A percentile compares a stretch with the other conserved stretches of the same genome.
Evolutionary conservation across 1,140 invertebrate species (phyloP).

Genomic region (Acromyrmex heyeri): DNA sequence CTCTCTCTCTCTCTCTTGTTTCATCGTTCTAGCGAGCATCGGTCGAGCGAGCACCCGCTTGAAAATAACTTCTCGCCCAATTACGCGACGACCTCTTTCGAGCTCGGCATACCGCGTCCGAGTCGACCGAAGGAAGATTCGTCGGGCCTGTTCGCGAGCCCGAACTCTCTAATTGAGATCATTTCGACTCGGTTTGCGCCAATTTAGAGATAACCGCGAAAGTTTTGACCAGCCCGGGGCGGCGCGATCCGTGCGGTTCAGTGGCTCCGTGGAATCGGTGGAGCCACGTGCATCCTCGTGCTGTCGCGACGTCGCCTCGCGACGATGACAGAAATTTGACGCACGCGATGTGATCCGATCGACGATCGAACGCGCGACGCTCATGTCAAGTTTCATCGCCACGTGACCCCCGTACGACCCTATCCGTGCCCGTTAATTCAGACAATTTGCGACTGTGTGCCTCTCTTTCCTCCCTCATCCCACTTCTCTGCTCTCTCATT

Average conservation of each 20-base stretch:
- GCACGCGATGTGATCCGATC: not conserved
- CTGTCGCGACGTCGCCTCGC: not conserved
- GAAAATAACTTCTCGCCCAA: slow-evolving; percentile 59
- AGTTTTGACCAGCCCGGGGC: slow-evolving; percentile 75
- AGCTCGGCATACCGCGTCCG: slow-evolving; percentile 22
- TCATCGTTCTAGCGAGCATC: slow-evolving; percentile 17
- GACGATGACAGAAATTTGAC: not conserved
- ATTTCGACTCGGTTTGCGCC: slow-evolving; percentile 78
- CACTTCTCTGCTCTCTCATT: slow-evolving; percentile 60
- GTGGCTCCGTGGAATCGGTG: not conserved
- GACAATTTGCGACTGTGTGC: slow-evolving; percentile 81
- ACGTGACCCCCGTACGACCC: slow-evolving; percentile 77
- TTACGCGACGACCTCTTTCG: slow-evolving; percentile 59
- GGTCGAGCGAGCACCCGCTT: slow-evolving; percentile 46
- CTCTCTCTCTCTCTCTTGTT: not conserved
- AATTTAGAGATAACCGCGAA: slow-evolving; percentile 76
- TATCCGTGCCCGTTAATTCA: slow-evolving; percentile 82
- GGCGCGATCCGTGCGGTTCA: slow-evolving; percentile 5
- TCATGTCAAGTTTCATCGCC: slow-evolving; percentile 78
- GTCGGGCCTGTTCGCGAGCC: slow-evolving; percentile 37
- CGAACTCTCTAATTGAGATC: slow-evolving; percentile 80
- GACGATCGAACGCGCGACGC: not conserved
- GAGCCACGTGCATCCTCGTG: not conserved
- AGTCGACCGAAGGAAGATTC: slow-evolving; percentile 59
- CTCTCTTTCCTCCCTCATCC: slow-evolving; percentile 60